Evolutionary conservation across 2,113 vertebrate genomes (phyloP).

Genomic region (Menidia beryllina): DNA sequence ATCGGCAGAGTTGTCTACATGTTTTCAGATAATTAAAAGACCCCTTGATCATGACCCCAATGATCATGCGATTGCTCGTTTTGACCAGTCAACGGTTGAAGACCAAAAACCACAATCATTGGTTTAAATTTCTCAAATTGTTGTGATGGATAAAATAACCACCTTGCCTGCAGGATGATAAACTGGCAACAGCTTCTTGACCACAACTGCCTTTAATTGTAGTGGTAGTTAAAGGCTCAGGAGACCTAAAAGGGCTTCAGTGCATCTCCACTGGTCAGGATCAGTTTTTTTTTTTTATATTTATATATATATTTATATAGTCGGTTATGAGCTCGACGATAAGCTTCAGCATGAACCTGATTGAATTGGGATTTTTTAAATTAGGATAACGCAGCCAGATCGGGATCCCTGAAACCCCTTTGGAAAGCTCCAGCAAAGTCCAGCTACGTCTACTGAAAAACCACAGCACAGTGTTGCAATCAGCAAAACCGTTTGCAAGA

Average conservation of each 20-base stretch:
- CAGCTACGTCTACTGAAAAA: slow-evolving; percentile 28
- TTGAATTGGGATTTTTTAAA: too few species aligned
- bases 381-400: slow-evolving; percentile 2
- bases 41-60: too few species aligned
- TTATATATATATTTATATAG: too few species aligned
- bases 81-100: background rate
- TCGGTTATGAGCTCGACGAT: background rate
- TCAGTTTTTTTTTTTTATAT: background rate
- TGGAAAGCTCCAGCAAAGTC: slow-evolving; percentile 10
- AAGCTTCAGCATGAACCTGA: background rate
- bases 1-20: too few species aligned
- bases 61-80: background rate
- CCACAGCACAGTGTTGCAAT: slow-evolving; percentile 14
- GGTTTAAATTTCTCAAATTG: too few species aligned
- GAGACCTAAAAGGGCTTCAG: slow-evolving; percentile 56
- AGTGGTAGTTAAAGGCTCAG: background rate
- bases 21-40: too few species aligned
- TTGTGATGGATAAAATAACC: background rate
- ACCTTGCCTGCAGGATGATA: background rate
- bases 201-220: background rate
- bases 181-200: background rate
- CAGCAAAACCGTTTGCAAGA: background rate
- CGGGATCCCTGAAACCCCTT: slow-evolving; percentile 49
- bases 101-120: background rate
- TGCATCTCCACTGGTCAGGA: slow-evolving; percentile 26